Evolutionary conservation across 2,888 invertebrate genomes (phyloP).

Genomic region (Phlogophora meticulosa): DNA sequence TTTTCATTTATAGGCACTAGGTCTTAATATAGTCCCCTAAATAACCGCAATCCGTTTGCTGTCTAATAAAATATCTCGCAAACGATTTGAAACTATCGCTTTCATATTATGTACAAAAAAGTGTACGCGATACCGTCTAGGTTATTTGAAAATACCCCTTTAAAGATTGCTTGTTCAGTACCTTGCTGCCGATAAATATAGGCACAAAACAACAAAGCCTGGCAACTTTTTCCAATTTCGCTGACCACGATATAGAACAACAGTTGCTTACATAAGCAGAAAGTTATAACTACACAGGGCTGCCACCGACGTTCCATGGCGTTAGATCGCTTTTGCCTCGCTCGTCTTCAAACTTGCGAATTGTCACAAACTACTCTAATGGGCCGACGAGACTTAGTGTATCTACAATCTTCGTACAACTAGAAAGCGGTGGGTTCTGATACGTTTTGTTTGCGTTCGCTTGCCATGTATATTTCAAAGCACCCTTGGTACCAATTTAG

Average conservation of each 20-base stretch:
- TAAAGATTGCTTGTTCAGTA: constrained; percentile 5
- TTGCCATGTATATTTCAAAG: constrained; percentile 26
- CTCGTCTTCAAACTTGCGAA: constrained; percentile 59
- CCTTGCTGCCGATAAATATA: constrained; percentile 17
- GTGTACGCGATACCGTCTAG: too few relatives aligned
- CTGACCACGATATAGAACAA: constrained; percentile 44
- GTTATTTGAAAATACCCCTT: not conserved
- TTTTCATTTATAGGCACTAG: too few relatives aligned
- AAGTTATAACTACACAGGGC: constrained; percentile 50
- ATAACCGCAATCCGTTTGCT: too few relatives aligned
- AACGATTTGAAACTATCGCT: too few relatives aligned
- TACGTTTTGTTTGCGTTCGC: constrained; percentile 25
- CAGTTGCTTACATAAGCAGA: constrained; percentile 44
- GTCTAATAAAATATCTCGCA: too few relatives aligned
- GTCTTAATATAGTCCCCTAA: too few relatives aligned
- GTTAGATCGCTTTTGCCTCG: constrained; percentile 41
- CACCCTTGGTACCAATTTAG: constrained; percentile 34
- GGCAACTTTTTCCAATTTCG: constrained; percentile 48
- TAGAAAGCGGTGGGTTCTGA: constrained; percentile 16
- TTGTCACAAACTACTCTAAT: constrained; percentile 63
- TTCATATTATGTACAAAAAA: too few relatives aligned
- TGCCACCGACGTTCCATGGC: constrained; percentile 21
- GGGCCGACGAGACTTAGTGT: constrained; percentile 29
- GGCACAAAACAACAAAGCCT: not conserved
- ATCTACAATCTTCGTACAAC: constrained; percentile 26